These are phyloP conservation scores for Larimichthys crocea DNA, from an alignment of 2,113 vertebrate genomes.

Conservation along the genomic window DNA sequence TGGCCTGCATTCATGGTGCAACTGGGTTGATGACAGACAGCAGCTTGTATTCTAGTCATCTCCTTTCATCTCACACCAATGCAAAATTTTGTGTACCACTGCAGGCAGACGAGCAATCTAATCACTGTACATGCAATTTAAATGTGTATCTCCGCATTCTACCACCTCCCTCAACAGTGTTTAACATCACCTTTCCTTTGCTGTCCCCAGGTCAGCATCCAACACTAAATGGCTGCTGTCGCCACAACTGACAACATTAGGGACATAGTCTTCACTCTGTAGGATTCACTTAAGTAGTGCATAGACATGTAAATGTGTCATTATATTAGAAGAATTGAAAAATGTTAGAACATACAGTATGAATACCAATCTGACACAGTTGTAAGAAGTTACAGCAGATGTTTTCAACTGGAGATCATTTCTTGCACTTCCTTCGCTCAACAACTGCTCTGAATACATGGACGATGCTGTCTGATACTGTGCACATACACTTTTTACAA, in stretches of 20 bases:
- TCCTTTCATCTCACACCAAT: constrained; percentile 54
- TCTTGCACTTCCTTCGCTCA: background rate
- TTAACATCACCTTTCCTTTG: background rate
- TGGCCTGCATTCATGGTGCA: constrained; percentile 20
- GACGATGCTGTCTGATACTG: background rate
- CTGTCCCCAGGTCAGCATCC: background rate
- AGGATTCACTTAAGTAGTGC: background rate
- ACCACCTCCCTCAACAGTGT: background rate
- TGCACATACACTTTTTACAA: too few relatives aligned
- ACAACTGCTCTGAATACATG: background rate
- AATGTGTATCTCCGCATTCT: background rate
- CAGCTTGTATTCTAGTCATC: constrained; percentile 25
- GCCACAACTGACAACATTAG: background rate
- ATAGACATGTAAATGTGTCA: background rate
- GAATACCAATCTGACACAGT: background rate
- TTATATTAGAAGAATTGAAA: background rate
- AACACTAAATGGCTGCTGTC: background rate
- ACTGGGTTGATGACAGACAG: constrained; percentile 16
- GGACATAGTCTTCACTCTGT: background rate
- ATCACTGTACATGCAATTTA: background rate
- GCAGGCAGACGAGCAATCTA: background rate
- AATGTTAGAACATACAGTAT: background rate
- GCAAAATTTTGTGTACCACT: constrained; percentile 5
- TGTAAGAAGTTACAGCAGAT: background rate
- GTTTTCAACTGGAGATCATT: background rate